A percentile compares a stretch with the other conserved stretches of the same genome.
phyloP scores from a whole-genome alignment of 2,113 vertebrate genomes.

The Pluvialis apricaria region DNA sequence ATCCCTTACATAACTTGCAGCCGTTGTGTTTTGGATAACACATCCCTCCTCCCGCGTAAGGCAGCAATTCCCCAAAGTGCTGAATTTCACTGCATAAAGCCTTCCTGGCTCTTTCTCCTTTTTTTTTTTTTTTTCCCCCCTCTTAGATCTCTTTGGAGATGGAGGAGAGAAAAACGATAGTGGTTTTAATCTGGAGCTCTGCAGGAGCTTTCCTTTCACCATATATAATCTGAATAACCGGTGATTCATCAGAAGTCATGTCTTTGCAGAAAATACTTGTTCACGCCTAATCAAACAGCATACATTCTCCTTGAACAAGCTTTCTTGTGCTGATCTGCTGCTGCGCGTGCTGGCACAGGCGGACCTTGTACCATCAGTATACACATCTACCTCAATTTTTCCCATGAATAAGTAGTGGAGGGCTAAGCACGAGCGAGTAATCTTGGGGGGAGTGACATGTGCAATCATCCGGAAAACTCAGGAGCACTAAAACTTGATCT shows the following conservation, averaged over 20 bases:
- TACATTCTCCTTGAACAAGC: neutral
- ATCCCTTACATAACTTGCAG: neutral
- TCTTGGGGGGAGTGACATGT: neutral
- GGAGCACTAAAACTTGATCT: neutral
- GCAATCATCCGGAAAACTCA: neutral
- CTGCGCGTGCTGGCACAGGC: neutral
- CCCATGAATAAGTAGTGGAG: neutral
- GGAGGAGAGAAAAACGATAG: rapidly evolving
- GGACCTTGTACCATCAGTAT: neutral
- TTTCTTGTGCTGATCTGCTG: neutral
- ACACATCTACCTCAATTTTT: rapidly evolving
- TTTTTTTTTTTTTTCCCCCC: no score
- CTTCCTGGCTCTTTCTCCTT: neutral
- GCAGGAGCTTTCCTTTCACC: neutral
- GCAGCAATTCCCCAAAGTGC: neutral
- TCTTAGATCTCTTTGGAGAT: neutral
- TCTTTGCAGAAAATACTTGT: neutral
- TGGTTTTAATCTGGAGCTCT: neutral
- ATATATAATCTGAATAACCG: rapidly evolving
- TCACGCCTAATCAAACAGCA: neutral
- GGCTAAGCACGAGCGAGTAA: neutral
- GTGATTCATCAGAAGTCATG: neutral
- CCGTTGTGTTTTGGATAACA: rapidly evolving
- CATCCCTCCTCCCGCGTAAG: neutral
- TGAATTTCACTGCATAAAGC: neutral